phyloP scores from a whole-genome alignment of 1,140 invertebrate species.

The Lamellibrachia luymesi region DNA sequence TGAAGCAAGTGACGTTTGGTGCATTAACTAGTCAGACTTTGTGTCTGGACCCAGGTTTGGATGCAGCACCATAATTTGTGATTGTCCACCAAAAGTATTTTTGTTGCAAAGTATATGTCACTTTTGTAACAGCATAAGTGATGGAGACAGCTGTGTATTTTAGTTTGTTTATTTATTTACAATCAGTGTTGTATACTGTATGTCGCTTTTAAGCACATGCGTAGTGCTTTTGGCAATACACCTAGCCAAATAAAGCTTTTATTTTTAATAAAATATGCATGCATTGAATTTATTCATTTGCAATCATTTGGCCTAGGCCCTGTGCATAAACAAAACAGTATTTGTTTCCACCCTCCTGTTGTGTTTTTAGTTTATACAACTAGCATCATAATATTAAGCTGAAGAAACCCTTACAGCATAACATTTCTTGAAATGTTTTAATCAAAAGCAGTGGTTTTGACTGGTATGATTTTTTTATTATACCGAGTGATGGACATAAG shows the following conservation, averaged over 20 bases:
- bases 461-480: neutral
- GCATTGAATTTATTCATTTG: neutral
- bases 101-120: too few species aligned
- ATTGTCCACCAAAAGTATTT: too few species aligned
- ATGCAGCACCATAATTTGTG: neutral
- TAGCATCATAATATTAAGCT: too few species aligned
- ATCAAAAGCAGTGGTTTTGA: neutral
- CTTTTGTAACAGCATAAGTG: too few species aligned
- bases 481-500: neutral
- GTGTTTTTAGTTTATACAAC: too few species aligned
- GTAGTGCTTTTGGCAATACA: neutral
- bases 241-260: neutral
- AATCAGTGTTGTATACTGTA: neutral
- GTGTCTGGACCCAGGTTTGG: neutral
- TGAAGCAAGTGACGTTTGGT: too few species aligned
- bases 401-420: neutral
- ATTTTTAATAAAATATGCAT: neutral
- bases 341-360: too few species aligned
- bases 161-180: neutral
- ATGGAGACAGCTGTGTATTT: too few species aligned
- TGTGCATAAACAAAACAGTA: neutral
- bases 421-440: neutral
- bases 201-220: neutral
- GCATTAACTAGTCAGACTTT: too few species aligned
- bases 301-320: neutral